Evolutionary conservation across 2,888 invertebrate genomes (phyloP), one percentile per base, ranked within the genome.

Genomic region (Tipula unca): DNA sequence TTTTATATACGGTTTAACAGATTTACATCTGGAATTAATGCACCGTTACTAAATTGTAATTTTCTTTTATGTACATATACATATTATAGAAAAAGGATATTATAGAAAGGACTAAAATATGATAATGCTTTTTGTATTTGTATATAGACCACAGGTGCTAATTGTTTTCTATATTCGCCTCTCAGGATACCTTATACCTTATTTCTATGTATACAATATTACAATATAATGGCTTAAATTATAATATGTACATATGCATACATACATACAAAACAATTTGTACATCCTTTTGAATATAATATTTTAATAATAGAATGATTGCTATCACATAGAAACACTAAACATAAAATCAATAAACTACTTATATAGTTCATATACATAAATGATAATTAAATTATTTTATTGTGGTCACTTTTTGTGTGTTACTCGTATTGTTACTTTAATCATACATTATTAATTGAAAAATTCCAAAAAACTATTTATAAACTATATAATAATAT

Each of bases 21-120:
- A 69, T 69, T 69, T 69, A 69, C 69, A 69, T 69, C 69, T 69
- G 69, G 69, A 69, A 69, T 69, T 69, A 69, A 69, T 69, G 69
- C 69, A 69, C 69, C 69, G 69, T 69, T 69, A 69, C 69, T 69
- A 69, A 69, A 69, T 69, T 69, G 25, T 69, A 69, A 25, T 25
- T 69, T 69, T 25, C 0, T 69, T 69, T 20, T 6, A n/a, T n/a
- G n/a, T n/a, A n/a, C n/a, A n/a, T n/a, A n/a, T n/a, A n/a, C n/a
- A n/a, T n/a, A n/a, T n/a, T n/a, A 25, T 69, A 20, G 25, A 69
- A 10, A 69, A 69, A 69, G 69, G 69, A 69, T 69, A 69, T 69
- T 25, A 20, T 69, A 20, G 20, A 69, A 69, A 69, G 25, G 69
- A 69, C 25, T 69, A 25, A 69, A 69, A 10, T 25, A 25, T 69